Base-by-base conservation (phyloP, 2,797 vertebrate species). In the Natrix natrix region DNA sequence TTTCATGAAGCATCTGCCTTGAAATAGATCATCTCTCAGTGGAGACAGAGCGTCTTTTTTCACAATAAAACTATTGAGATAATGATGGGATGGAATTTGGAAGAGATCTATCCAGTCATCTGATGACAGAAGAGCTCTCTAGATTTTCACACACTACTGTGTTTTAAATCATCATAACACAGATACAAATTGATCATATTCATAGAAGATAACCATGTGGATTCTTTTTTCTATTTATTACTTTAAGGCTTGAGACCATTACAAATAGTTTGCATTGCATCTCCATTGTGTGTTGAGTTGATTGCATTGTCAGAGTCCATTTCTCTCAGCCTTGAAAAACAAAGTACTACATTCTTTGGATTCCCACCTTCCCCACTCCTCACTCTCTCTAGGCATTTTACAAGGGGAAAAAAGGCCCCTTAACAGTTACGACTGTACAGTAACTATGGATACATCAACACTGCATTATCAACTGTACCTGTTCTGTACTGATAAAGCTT, bases 81-180 rank as follows among this genome's bases (percentile, higher is more conserved):
- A 57, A 66, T 6, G 37, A 43, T 6, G 43, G 61, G 20, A n/a
- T 57, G 87, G 60, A 48, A 83, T 83, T 83, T 83, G 20, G 37
- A 48, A 89, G 59, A 20, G 11, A 95, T 93, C 94, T 59, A 11
- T 87, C 88, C 88, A 91, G 89, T 91, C 91, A 89, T 43, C 57
- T 0, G 7, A 8, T 28, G 95, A 90, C 13, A 8, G 90, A 94
- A 94, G 86, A 89, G 92, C 78, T 93, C 93, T 94, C 95, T 92
- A 93, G 90, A 93, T 55, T 95, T 95, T 93, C 92, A 88, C 86
- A 96, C 94, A 94, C 93, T 92, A 94, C 93, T 43, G 92, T 91
- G 88, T 95, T 97, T 63, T 96, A 96, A 97, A 96, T 96, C 91
- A 95, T 93, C 63, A 94, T 94, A 94, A 95, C 94, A 91, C 94